Percentiles rank a stretch among this genome's conserved stretches.
Evolutionary conservation across 2,888 invertebrate genomes (phyloP).

Genomic region (Polydrusus tereticollis): DNA sequence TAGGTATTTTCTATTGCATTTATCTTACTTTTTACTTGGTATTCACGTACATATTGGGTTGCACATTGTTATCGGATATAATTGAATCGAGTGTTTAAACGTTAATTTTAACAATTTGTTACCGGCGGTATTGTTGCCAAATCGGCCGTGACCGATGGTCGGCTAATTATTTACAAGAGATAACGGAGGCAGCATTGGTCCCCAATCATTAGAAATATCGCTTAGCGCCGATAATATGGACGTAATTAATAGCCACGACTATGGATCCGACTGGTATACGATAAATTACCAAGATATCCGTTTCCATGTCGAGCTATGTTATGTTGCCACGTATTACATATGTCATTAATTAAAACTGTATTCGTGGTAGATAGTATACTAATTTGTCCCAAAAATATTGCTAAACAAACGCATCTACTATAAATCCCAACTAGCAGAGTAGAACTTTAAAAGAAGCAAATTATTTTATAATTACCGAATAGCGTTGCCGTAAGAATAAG

Average conservation of each 20-base stretch:
- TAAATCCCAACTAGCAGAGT: no score
- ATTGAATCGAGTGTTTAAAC: conserved; percentile 44
- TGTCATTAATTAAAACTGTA: not conserved
- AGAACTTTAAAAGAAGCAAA: no score
- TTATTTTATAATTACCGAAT: no score
- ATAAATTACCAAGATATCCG: conserved; percentile 46
- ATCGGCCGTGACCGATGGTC: conserved; percentile 42
- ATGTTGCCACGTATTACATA: conserved; percentile 7
- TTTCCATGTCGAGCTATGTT: conserved; percentile 8
- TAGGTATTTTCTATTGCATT: no score
- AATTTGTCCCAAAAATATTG: no score
- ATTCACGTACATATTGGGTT: not conserved
- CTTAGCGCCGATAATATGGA: conserved; percentile 48
- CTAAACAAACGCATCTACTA: no score
- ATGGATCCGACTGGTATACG: conserved; percentile 32
- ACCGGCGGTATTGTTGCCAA: conserved; percentile 42
- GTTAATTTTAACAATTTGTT: conserved; percentile 46
- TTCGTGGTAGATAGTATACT: not conserved
- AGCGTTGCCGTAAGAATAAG: no score
- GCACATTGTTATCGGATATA: not conserved
- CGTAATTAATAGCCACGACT: conserved; percentile 44
- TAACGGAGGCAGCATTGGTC: conserved; percentile 41
- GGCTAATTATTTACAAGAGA: conserved; percentile 50
- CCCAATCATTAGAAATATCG: conserved; percentile 50
- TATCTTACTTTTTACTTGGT: no score